phyloP scores from a whole-genome alignment of 1,140 invertebrate species.

The Calosoma granatense region DNA sequence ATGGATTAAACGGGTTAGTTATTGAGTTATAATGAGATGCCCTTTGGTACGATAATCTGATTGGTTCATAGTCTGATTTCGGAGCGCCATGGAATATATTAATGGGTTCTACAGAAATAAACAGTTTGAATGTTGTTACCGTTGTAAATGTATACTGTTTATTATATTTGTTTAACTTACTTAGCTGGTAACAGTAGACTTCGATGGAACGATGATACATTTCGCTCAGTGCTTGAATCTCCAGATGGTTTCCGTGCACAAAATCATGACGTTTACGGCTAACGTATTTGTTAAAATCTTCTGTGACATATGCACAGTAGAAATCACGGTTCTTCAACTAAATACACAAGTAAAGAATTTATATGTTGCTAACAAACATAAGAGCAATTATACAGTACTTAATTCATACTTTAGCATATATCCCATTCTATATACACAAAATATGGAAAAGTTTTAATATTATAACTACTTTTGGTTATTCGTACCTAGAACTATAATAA shows the following conservation, averaged over 20 bases:
- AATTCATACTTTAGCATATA: constrained; percentile 2
- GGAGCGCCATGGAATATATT: constrained; percentile 78
- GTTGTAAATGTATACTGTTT: constrained; percentile 10
- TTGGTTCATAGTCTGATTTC: constrained; percentile 69
- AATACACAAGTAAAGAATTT: constrained; percentile 20
- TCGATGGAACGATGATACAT: constrained; percentile 89
- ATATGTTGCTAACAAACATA: background rate
- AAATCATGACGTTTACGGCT: constrained; percentile 65
- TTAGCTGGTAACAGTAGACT: constrained; percentile 79
- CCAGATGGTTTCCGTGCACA: constrained; percentile 88
- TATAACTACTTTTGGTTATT: too few relatives aligned
- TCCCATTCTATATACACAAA: background rate
- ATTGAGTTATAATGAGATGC: constrained; percentile 88
- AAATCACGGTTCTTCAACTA: constrained; percentile 78
- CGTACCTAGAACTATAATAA: too few relatives aligned
- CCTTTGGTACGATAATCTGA: constrained; percentile 83
- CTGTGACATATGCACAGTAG: constrained; percentile 88
- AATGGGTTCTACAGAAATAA: constrained; percentile 58
- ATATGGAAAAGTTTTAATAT: too few relatives aligned
- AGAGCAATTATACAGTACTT: constrained; percentile 11
- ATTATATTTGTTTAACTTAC: constrained; percentile 37
- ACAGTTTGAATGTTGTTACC: too few relatives aligned
- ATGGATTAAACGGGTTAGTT: constrained; percentile 77
- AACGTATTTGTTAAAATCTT: constrained; percentile 83
- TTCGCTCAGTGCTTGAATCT: constrained; percentile 90